Percentiles rank a stretch among this genome's conserved stretches.
These are phyloP conservation scores for Theocolax elegans DNA, from an alignment of 1,140 invertebrate species.

Conservation along the genomic window DNA sequence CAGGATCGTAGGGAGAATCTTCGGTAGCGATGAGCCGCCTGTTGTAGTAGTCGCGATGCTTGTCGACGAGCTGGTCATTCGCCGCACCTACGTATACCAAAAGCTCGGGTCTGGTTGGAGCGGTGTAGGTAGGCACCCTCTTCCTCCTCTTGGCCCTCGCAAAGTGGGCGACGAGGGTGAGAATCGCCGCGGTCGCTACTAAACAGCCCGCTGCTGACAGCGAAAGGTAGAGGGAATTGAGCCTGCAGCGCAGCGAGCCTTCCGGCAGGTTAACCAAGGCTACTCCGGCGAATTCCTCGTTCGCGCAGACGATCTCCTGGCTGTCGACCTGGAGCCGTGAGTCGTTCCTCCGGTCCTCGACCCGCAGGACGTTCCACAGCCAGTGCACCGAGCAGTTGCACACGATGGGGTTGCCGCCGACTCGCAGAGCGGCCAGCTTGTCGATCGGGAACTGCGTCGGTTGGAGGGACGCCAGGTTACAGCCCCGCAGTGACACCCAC, in stretches of 20 bases:
- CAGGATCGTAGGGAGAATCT: constrained; percentile 58
- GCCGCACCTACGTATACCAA: constrained; percentile 62
- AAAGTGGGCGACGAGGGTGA: constrained; percentile 56
- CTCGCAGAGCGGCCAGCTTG: constrained; percentile 74
- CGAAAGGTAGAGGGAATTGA: constrained; percentile 59
- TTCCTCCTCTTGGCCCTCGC: constrained; percentile 58
- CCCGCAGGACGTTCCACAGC: constrained; percentile 80
- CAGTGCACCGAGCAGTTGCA: constrained; percentile 90
- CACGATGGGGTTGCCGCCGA: constrained; percentile 84
- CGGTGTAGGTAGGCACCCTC: constrained; percentile 52
- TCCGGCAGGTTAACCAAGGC: constrained; percentile 56
- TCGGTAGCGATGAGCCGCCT: constrained; percentile 56
- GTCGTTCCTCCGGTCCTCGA: constrained; percentile 58
- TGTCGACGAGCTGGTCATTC: constrained; percentile 54
- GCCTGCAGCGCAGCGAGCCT: constrained; percentile 56
- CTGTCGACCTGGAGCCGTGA: constrained; percentile 57
- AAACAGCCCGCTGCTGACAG: constrained; percentile 57
- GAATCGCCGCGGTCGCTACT: constrained; percentile 54
- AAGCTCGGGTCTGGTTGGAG: constrained; percentile 61
- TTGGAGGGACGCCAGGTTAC: constrained; percentile 77
- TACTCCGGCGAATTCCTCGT: constrained; percentile 61
- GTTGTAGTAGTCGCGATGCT: constrained; percentile 59
- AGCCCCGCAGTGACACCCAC: constrained; percentile 76
- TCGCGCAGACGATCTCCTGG: constrained; percentile 59
- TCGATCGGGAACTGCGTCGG: constrained; percentile 84